Conservation (phyloP, 2,113 vertebrate genomes). For the Hiodon alosoides region DNA sequence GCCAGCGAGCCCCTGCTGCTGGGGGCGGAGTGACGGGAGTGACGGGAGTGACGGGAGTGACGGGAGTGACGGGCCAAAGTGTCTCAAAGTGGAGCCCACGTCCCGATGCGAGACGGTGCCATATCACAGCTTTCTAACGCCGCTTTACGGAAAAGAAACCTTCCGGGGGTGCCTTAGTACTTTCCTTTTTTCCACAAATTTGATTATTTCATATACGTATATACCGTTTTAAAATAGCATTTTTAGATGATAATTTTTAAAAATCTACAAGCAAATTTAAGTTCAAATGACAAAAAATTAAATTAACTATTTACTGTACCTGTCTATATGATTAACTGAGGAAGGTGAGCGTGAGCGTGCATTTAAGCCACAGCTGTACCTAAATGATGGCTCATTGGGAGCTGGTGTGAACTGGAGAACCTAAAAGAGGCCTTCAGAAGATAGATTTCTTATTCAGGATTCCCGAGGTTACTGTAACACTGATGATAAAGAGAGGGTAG, state of each 20-base stretch:
- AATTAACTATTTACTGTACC: slow-evolving; percentile 51
- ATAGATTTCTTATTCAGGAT: background rate
- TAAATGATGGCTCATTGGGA: slow-evolving; percentile 1
- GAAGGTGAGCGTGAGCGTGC: slow-evolving; percentile 3
- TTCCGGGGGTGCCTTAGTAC: slow-evolving; percentile 91
- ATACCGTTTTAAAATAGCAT: slow-evolving; percentile 57
- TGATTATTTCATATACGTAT: slow-evolving; percentile 52
- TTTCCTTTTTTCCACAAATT: slow-evolving; percentile 59
- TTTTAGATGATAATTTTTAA: slow-evolving; percentile 58
- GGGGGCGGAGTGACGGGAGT: slow-evolving; percentile 70
- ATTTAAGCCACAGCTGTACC: slow-evolving; percentile 40
- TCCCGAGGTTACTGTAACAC: background rate
- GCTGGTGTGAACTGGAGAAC: background rate
- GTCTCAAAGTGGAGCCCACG: background rate
- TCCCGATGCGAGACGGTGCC: slow-evolving; percentile 48
- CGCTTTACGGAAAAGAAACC: slow-evolving; percentile 36
- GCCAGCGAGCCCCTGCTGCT: slow-evolving; percentile 65
- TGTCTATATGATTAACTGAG: slow-evolving; percentile 48
- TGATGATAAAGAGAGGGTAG: background rate
- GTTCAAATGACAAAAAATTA: slow-evolving; percentile 73
- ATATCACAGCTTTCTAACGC: slow-evolving; percentile 36
- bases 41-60: background rate
- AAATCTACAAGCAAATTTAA: slow-evolving; percentile 53
- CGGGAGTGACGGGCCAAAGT: background rate
- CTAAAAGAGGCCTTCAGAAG: slow-evolving; percentile 17